Base-by-base conservation (phyloP, 2,888 invertebrate genomes). In the Bellardia pandia region DNA sequence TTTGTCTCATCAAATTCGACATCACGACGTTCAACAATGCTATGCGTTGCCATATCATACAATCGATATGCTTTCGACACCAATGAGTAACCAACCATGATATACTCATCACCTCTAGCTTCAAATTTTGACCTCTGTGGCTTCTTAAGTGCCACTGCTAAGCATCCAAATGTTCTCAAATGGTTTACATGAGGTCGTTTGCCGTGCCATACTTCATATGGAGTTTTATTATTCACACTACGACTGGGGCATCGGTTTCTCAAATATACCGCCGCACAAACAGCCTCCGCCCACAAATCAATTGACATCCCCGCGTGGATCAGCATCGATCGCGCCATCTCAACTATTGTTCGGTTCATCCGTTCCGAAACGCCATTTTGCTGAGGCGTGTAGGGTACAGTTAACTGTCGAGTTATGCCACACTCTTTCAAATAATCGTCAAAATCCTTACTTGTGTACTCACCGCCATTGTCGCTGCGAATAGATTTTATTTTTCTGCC, bases 271-370 rank as follows among this genome's bases (percentile, higher is more conserved):
- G 89, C 88, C 11, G 89, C 88, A 8, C 66, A 72, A 2, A 89
- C 62, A 40, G 89, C 90, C 11, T 89, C 89, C 13, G 86, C 90
- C 86, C 90, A 91, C 45, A 90, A 80, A 30, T 78, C 40, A 66
- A 85, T 90, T 89, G 58, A 89, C 4, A 91, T 16, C 3, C 81
- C 84, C 33, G 89, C 77, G 45, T 90, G 84, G 0, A 90, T 64
- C 64, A 92, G 60, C 89, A 92, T 90, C 7, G 89, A 88, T 7
- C 91, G 88, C 3, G 91, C 91, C 84, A 89, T 89, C 51, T 91
- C 91, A 16, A 91, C 76, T 33, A 89, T 68, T 2, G 89, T 89
- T 9, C 88, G 74, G 58, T 89, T 89, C 1, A 77, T 78, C 3
- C 89, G 53, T 48, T 90, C 89, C 0, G 88, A 86, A 9, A 89